phyloP scores from a whole-genome alignment of 2,113 vertebrate species.

The Anhinga rufa region DNA sequence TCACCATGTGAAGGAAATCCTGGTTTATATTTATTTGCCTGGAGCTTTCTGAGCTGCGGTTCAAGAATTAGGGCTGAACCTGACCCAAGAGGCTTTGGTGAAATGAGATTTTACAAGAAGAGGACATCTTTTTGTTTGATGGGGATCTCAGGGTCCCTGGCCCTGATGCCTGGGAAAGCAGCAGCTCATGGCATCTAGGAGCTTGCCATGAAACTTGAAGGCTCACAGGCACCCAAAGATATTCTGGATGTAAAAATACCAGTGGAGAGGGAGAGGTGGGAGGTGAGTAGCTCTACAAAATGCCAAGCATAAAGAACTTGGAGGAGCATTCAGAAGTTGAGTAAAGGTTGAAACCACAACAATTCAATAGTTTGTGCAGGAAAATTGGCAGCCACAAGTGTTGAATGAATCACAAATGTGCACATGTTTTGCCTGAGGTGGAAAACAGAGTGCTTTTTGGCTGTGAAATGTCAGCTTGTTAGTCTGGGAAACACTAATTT shows the following conservation, averaged over 20 bases:
- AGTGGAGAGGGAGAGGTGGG: not conserved
- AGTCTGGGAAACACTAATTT: not conserved
- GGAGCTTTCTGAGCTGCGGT: not conserved
- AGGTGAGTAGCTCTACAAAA: not conserved
- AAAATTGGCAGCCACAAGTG: not conserved
- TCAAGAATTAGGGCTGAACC: not conserved
- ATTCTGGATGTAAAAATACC: not conserved
- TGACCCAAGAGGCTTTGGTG: not conserved
- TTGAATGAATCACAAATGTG: not conserved
- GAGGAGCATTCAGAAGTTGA: not conserved
- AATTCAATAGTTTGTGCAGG: not conserved
- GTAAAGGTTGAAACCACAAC: not conserved
- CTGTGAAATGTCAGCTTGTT: conserved; percentile 15
- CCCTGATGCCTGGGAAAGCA: not conserved
- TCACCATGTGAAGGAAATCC: not conserved
- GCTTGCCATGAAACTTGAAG: not conserved
- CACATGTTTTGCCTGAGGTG: conserved; percentile 49
- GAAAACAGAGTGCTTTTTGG: not conserved
- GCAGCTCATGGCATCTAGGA: not conserved
- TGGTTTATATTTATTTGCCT: not conserved
- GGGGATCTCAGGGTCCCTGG: not conserved
- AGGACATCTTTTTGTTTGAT: not conserved
- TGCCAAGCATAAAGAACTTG: fast-evolving
- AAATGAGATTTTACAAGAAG: not conserved
- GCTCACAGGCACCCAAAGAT: not conserved